phyloP scores from a whole-genome alignment of 2,888 invertebrate genomes.

The Allophyes oxyacanthae region DNA sequence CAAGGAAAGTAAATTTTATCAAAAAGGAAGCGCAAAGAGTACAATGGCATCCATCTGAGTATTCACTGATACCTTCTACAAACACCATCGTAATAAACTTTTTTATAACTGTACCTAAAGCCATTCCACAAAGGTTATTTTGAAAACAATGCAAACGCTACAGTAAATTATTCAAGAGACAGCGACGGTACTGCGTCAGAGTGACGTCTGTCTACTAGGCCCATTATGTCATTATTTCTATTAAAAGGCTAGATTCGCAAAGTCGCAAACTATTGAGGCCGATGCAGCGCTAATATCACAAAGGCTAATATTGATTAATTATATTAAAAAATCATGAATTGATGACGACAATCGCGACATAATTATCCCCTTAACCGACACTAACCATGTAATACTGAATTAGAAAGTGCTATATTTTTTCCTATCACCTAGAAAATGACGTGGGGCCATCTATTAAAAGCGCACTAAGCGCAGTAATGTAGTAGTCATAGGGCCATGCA shows the following conservation, averaged over 20 bases:
- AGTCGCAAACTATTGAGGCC: conserved; percentile 10
- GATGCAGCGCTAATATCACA: conserved; percentile 35
- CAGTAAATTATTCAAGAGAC: too few species aligned
- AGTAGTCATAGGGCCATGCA: neutral
- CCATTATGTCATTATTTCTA: conserved; percentile 42
- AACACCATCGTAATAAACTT: too few species aligned
- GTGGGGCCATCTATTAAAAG: neutral
- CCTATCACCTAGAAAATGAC: conserved; percentile 26
- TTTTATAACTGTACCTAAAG: too few species aligned
- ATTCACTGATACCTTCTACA: too few species aligned
- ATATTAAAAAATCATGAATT: conserved; percentile 37
- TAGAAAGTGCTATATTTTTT: conserved; percentile 10
- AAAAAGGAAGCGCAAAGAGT: too few species aligned
- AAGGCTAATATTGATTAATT: conserved; percentile 43
- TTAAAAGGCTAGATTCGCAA: conserved; percentile 17
- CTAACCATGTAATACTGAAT: conserved; percentile 34
- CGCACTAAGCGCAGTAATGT: neutral
- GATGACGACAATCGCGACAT: conserved; percentile 13
- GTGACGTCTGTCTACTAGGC: conserved; percentile 29
- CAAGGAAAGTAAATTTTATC: too few species aligned
- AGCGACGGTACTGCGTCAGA: conserved; percentile 26
- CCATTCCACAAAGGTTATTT: too few species aligned
- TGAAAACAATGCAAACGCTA: too few species aligned
- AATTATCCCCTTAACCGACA: too few species aligned
- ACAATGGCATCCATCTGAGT: too few species aligned